Conservation (phyloP, 2,888 invertebrate species). For the Mesorhabditis sp. region DNA sequence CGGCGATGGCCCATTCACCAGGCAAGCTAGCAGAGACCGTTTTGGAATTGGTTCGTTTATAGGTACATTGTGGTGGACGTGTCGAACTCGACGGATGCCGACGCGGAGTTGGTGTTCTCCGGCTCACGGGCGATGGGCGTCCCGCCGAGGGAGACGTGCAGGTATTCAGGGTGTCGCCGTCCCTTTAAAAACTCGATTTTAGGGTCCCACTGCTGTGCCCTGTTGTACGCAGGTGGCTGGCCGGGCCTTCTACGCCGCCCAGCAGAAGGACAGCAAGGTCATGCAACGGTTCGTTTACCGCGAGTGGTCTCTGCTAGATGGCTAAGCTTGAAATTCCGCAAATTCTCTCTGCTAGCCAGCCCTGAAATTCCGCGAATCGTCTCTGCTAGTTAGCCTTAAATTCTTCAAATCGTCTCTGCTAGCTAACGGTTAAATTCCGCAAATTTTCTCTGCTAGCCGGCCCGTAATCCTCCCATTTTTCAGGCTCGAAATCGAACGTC, state of each 20-base stretch:
- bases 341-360: too few species aligned
- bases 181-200: slow-evolving; percentile 3
- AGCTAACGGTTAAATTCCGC: too few species aligned
- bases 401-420: too few species aligned
- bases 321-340: too few species aligned
- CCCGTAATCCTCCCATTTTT: neutral
- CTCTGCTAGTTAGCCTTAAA: too few species aligned
- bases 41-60: slow-evolving; percentile 9
- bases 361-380: too few species aligned
- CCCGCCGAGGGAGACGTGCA: slow-evolving; percentile 53
- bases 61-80: slow-evolving; percentile 55
- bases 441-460: too few species aligned
- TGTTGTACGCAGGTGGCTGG: slow-evolving; percentile 55
- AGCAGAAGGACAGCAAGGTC: slow-evolving; percentile 48
- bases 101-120: slow-evolving; percentile 52
- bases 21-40: slow-evolving; percentile 15
- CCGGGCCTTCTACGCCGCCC: slow-evolving; percentile 46
- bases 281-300: slow-evolving; percentile 41
- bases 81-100: slow-evolving; percentile 50
- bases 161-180: slow-evolving; percentile 20
- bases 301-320: too few species aligned
- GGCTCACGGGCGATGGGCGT: slow-evolving; percentile 43
- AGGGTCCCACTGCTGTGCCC: slow-evolving; percentile 55
- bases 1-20: slow-evolving; percentile 40
- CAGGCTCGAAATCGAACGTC: slow-evolving; percentile 23